Evolutionary conservation across 2,888 invertebrate genomes (phyloP), one percentile per base, ranked within the genome.

Genomic region (Hirtodrosophila histrioides): DNA sequence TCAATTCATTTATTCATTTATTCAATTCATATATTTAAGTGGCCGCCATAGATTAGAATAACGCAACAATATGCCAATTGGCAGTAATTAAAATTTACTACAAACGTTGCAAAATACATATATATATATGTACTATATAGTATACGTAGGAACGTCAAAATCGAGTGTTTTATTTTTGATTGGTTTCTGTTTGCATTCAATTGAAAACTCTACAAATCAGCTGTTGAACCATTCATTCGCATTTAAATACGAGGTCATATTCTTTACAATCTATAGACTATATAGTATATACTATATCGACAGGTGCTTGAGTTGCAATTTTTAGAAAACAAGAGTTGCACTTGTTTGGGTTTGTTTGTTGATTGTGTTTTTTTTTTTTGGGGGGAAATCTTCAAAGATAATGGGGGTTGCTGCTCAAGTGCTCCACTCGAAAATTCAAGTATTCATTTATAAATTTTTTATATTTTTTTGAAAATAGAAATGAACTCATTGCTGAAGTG

Each of bases 21-120:
- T 17, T 70, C 65, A 81, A 75, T 75, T 80, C 66, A 67, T 55
- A 41, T 55, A 75, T 68, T 66, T 58, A 64, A 75, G 63, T 75
- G 75, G 53, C 61, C 43, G 36, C 43, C 62, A 60, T 71, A 85
- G 71, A 79, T 67, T 85, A 71, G 54, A 69, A 53, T 50, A 36
- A n/a, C 40, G 39, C 54, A 54, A 53, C 36, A 55, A 69, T 49
- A 48, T 50, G 55, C 46, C 70, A 70, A 84, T 75, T 74, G 75
- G 44, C 54, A 24, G 65, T 77, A 75, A 79, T 79, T 81, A 69
- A 69, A 71, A 66, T 71, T 64, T 62, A 79, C 71, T 65, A 71
- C 57, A 65, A 66, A 57, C 64, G 36, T 36, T 48, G 46, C n/a
- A 39, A 12, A 7, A 35, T 10, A 37, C 27, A 23, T 6, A 4